Evolutionary conservation across 1,140 invertebrate genomes (phyloP), one percentile per base, ranked within the genome.

Genomic region (Sipha flava): DNA sequence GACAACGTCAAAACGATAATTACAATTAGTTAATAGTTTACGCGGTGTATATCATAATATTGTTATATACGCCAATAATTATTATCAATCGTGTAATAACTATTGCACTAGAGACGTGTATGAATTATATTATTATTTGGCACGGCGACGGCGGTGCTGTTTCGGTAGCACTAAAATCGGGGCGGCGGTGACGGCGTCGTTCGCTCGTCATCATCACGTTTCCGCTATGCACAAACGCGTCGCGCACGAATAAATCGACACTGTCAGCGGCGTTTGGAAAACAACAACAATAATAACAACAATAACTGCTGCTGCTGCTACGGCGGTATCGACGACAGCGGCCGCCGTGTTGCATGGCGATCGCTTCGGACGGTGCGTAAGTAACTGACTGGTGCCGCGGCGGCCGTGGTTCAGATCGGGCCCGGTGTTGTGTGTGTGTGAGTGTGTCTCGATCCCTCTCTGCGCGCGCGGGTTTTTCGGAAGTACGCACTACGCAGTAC

Each of bases 391-490:
- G 45, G 43, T 73, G 72, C 54, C n/a, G 34, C 21, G n/a, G 26
- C 6, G 43, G 26, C 43, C 16, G 29, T 31, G 29, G 2, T 31
- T 14, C 1, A 29, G 14, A n/a, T 14, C 47, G 37, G 72, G 34
- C 47, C 47, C 54, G 49, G 49, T 52, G 49, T 73, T 26, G 49
- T 54, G 29, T 54, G 49, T 26, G n/a, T n/a, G n/a, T n/a, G n/a
- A n/a, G n/a, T n/a, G n/a, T n/a, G 4, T 7, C 54, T 37, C 49
- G 29, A 37, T 57, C 72, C 72, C 72, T 59, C 72, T 45, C 72
- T 31, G n/a, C 72, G 59, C 37, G 77, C 77, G 59, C 77, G 31
- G 7, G 26, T 31, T 79, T 79, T 79, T 79, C 77, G 62, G 77
- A 47, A 66, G 59, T 68, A 66, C 57, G 68, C 68, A 47, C 26